These are phyloP conservation scores for Dreissena rostriformis DNA, from an alignment of 1,140 invertebrate species.

Conservation along the genomic window DNA sequence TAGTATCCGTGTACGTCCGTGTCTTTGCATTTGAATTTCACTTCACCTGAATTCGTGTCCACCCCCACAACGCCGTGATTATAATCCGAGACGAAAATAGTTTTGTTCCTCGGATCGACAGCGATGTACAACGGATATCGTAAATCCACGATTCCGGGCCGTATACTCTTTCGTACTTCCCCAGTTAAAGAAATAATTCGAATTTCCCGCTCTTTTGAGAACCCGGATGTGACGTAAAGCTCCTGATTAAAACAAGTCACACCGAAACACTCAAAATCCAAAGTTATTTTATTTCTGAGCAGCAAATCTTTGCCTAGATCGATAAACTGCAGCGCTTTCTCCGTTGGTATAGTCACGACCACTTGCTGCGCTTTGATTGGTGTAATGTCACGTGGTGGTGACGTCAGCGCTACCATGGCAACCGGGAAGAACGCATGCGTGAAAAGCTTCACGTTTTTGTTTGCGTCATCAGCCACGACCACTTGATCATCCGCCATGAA, in stretches of 20 bases:
- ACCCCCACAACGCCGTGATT: constrained; percentile 48
- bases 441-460: constrained; percentile 47
- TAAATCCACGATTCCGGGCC: constrained; percentile 44
- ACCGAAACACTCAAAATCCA: constrained; percentile 47
- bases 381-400: constrained; percentile 43
- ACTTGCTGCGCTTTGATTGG: constrained; percentile 25
- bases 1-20: constrained; percentile 52
- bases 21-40: constrained; percentile 53
- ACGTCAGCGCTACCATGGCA: constrained; percentile 7
- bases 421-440: constrained; percentile 20
- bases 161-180: constrained; percentile 28
- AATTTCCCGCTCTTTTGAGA: constrained; percentile 49
- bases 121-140: constrained; percentile 43
- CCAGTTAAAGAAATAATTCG: constrained; percentile 37
- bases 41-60: constrained; percentile 26
- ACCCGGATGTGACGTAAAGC: constrained; percentile 51
- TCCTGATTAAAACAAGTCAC: constrained; percentile 44
- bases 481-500: constrained; percentile 47
- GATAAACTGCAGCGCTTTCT: constrained; percentile 40
- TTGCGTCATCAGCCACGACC: constrained; percentile 35
- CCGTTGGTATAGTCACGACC: constrained; percentile 37
- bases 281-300: constrained; percentile 32
- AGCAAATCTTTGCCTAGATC: constrained; percentile 26
- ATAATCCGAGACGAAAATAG: constrained; percentile 45
- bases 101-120: constrained; percentile 33